Base-by-base conservation (phyloP, 2,888 invertebrate species). In the Andrena camellia region DNA sequence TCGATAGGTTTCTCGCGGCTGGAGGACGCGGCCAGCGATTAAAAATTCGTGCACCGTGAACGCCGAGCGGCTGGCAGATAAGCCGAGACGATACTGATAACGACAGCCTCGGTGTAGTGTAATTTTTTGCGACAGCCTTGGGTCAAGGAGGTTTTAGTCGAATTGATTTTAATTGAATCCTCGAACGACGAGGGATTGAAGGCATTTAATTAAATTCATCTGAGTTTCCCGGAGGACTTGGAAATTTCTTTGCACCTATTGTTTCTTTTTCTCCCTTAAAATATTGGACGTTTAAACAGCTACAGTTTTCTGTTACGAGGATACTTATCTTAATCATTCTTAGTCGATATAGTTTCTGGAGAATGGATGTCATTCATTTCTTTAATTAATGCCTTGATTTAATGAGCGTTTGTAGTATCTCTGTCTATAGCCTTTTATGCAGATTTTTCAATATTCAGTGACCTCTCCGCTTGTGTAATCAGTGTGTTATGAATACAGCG, bases 1-100 rank as follows among this genome's bases (percentile, higher is more conserved):
- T 79, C 79, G 80, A 78, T 79, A 69, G 42, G 31, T 29, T 31
- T 78, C 52, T 64, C 29, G 35, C 52, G 10, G 48, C 5, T 42
- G 26, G 42, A 23, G 48, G 23, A n/a, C 35, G n/a, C 10, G 57
- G 29, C 10, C 10, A 60, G 26, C 79, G 79, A 79, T 79, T 64
- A 60, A 69, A 60, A 78, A 71, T 42, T 76, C 23, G 29, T 17
- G 31, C 60, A 63, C 60, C 48, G 17, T 48, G 20, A 69, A 13
- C 35, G 73, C 35, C 17, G 29, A 20, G 10, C 35, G 68, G 23
- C 13, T 6, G 63, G 7, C 48, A 63, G 62, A 76, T 72, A 72
- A 76, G 62, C 20, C 8, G 13, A 1, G 10, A 33, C 23, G 6
- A 52, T 20, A 17, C 0, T 7, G 74, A 75, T 75, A 75, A 69